A percentile compares a stretch with the other conserved stretches of the same genome.
Evolutionary conservation across 2,888 invertebrate genomes (phyloP).

Genomic region (Anthrax anthrax): DNA sequence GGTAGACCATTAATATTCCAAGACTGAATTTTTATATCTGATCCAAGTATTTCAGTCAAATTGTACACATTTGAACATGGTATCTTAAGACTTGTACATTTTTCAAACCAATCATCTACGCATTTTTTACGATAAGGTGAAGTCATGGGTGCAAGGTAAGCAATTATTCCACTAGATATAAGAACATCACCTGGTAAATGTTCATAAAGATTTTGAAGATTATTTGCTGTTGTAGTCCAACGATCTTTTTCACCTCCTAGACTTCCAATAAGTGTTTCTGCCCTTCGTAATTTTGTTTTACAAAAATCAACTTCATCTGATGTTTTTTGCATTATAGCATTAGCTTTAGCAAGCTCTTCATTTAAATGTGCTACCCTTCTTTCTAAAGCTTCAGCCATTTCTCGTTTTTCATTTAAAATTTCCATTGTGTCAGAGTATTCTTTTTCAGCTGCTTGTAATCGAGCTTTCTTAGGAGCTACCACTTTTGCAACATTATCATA

Average conservation of each 20-base stretch:
- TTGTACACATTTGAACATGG: slow-evolving; percentile 62
- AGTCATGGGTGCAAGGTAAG: slow-evolving; percentile 79
- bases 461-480: slow-evolving; percentile 76
- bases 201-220: slow-evolving; percentile 60
- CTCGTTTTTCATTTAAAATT: slow-evolving; percentile 69
- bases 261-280: slow-evolving; percentile 77
- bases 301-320: slow-evolving; percentile 70
- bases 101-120: slow-evolving; percentile 57
- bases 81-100: slow-evolving; percentile 51
- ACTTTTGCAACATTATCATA: slow-evolving; percentile 74
- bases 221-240: slow-evolving; percentile 66
- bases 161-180: slow-evolving; percentile 75
- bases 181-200: slow-evolving; percentile 80
- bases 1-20: slow-evolving; percentile 83
- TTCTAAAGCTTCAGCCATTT: slow-evolving; percentile 61
- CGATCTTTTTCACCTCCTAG: slow-evolving; percentile 77
- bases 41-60: slow-evolving; percentile 60
- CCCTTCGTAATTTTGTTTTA: slow-evolving; percentile 67
- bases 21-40: slow-evolving; percentile 54
- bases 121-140: slow-evolving; percentile 46
- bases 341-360: slow-evolving; percentile 54
- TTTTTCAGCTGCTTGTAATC: slow-evolving; percentile 48
- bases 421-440: slow-evolving; percentile 73
- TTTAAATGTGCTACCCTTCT: slow-evolving; percentile 58
- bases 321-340: slow-evolving; percentile 60